Conservation (phyloP, 2,888 invertebrate species). For the Leptopilina myrica region DNA sequence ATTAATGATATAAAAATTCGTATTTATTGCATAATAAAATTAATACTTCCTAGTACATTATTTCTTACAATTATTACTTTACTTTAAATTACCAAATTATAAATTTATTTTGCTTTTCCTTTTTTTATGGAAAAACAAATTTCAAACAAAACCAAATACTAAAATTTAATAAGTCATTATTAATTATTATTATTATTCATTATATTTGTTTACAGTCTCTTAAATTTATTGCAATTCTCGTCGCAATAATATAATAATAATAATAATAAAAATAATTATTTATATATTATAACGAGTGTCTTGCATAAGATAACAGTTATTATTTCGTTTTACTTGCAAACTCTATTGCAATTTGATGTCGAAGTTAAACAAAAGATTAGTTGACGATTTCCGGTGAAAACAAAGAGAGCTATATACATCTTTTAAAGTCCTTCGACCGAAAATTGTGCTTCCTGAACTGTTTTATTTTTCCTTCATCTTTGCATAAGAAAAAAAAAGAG, state of each 20-base stretch:
- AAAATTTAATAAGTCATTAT: too few species aligned
- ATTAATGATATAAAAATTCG: too few species aligned
- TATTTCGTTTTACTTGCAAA: background rate
- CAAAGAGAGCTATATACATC: background rate
- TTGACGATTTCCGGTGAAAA: conserved; percentile 32
- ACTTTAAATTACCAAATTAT: too few species aligned
- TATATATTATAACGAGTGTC: background rate
- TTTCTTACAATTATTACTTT: too few species aligned
- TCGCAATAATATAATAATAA: background rate
- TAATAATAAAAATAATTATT: background rate
- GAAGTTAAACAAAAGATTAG: conserved; percentile 19
- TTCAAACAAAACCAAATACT: too few species aligned
- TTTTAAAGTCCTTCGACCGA: conserved; percentile 8
- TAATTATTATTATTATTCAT: too few species aligned
- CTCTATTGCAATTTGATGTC: conserved; percentile 8
- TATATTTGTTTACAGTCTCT: too few species aligned
- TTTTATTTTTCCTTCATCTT: background rate
- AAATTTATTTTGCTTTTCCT: too few species aligned
- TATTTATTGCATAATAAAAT: too few species aligned
- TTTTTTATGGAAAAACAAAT: too few species aligned
- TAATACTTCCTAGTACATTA: too few species aligned
- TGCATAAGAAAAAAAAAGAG: background rate
- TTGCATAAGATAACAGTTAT: conserved; percentile 11
- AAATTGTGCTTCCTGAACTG: conserved; percentile 17
- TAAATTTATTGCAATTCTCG: too few species aligned